A percentile compares a stretch with the other conserved stretches of the same genome.
These are phyloP conservation scores for Dryoscopus gambensis DNA, from an alignment of 2,113 vertebrate genomes.

Conservation along the genomic window DNA sequence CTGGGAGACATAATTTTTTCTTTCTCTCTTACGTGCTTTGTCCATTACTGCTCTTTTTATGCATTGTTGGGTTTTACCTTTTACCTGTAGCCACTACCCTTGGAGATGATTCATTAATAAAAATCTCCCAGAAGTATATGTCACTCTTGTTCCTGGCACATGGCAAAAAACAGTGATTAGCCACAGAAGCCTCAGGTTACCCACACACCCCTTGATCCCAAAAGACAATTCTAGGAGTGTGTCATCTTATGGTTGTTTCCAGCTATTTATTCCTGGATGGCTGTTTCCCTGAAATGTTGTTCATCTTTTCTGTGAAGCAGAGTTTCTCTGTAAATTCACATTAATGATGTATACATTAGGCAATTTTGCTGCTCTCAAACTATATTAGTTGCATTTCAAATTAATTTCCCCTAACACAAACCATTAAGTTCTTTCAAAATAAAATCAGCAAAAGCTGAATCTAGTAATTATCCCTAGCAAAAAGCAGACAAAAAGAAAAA, in stretches of 20 bases:
- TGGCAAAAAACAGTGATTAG: neutral
- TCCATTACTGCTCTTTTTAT: neutral
- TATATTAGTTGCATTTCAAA: neutral
- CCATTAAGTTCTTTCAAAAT: neutral
- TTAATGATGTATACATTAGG: neutral
- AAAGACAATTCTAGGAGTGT: neutral
- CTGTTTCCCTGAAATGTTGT: neutral
- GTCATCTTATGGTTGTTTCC: neutral
- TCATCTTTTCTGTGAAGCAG: neutral
- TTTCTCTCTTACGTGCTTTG: neutral
- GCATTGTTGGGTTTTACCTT: neutral
- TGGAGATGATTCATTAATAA: neutral
- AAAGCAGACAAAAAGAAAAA: neutral
- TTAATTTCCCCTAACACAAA: neutral
- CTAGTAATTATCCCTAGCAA: neutral
- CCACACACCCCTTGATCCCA: neutral
- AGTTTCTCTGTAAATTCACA: neutral
- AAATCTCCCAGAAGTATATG: neutral
- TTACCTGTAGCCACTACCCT: neutral
- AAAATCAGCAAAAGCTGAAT: neutral
- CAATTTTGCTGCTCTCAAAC: neutral
- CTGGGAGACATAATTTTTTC: neutral
- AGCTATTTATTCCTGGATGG: neutral
- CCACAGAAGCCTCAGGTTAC: neutral
- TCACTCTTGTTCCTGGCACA: neutral